Conservation (phyloP, 2,888 invertebrate species). For the Xestoiulus laeticollis region DNA sequence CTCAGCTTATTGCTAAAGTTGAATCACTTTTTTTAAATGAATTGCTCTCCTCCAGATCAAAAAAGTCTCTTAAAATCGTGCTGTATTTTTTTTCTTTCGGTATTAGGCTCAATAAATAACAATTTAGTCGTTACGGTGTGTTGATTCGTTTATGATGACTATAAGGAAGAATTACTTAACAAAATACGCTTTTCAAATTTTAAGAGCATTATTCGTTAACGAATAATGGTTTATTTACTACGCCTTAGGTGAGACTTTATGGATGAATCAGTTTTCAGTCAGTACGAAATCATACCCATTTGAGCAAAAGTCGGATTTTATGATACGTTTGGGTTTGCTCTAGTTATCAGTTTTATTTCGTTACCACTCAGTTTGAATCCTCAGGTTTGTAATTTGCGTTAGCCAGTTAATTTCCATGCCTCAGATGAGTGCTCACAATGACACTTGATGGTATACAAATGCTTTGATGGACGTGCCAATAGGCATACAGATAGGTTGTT, state of each 20-base stretch:
- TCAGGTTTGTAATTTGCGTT: neutral
- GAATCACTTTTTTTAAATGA: constrained; percentile 40
- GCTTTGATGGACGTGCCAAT: neutral
- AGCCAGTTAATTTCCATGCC: neutral
- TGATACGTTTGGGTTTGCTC: neutral
- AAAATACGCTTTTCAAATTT: neutral
- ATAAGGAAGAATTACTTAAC: neutral
- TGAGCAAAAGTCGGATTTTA: neutral
- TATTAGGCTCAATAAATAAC: neutral
- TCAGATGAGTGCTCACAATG: neutral
- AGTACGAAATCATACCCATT: too few relatives aligned
- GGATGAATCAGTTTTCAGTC: neutral
- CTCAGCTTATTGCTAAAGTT: constrained; percentile 41
- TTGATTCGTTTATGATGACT: neutral
- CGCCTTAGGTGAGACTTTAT: neutral
- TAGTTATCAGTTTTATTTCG: neutral
- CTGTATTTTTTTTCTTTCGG: neutral
- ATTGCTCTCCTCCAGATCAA: constrained; percentile 34
- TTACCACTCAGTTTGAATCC: neutral
- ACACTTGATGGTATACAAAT: neutral
- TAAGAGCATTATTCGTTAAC: neutral
- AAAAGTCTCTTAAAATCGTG: neutral
- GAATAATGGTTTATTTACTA: neutral
- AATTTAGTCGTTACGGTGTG: neutral
- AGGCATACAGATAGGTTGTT: neutral